A percentile compares a stretch with the other conserved stretches of the same genome.
Conservation (phyloP, 1,140 invertebrate genomes). For the fruit fly (Drosophila melanogaster) region Release_6_plus_ISO1_MT NC_004354.4:19536001-19536500, state of each 20-base stretch:
- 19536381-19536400: slow-evolving; percentile 2
- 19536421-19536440: too few species aligned
- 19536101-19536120: slow-evolving; percentile 13
- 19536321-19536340: slow-evolving; percentile 56
- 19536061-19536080: too few species aligned
- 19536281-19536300: slow-evolving; percentile 60
- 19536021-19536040: too few species aligned
- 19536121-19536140: slow-evolving; percentile 54
- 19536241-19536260: slow-evolving; percentile 81
- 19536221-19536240: slow-evolving; percentile 82
- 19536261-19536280: slow-evolving; percentile 80
- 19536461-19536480: too few species aligned
- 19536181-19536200: slow-evolving; percentile 13
- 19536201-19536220: slow-evolving; percentile 1
- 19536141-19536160: slow-evolving; percentile 65
- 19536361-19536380: background rate
- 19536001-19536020: too few species aligned
- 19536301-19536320: slow-evolving; percentile 33
- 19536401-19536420: background rate
- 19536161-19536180: slow-evolving; percentile 49
- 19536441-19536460: too few species aligned
- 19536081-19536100: background rate
- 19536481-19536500: too few species aligned
- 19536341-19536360: slow-evolving; percentile 59
- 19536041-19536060: too few species aligned